Evolutionary conservation across 1,140 invertebrate species (phyloP).

Genomic region (Hesperophylax magnus): DNA sequence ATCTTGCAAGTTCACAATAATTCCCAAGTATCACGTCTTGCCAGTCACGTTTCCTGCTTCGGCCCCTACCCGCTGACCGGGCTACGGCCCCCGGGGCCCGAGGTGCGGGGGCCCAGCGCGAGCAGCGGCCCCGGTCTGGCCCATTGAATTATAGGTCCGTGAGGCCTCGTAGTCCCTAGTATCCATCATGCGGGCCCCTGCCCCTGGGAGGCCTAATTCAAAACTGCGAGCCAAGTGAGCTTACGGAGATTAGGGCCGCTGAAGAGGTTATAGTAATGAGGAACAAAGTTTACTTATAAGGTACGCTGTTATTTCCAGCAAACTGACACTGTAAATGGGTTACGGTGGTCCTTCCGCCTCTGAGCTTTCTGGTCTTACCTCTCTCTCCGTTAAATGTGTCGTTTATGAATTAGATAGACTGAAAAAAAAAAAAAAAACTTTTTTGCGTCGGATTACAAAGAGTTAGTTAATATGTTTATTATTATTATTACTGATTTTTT

Average conservation of each 20-base stretch:
- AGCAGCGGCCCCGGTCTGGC: neutral
- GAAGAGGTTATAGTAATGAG: neutral
- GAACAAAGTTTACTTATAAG: too few relatives aligned
- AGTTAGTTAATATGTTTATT: too few relatives aligned
- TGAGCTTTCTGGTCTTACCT: too few relatives aligned
- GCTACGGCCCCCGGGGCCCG: slow-evolving; percentile 10
- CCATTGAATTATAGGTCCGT: slow-evolving; percentile 51
- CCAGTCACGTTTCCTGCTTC: slow-evolving; percentile 46
- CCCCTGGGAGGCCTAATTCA: slow-evolving; percentile 36
- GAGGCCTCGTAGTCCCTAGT: slow-evolving; percentile 12
- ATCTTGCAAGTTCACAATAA: neutral
- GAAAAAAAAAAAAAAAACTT: too few relatives aligned
- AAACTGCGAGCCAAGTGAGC: neutral
- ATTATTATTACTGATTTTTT: too few relatives aligned
- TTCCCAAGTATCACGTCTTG: slow-evolving; percentile 39
- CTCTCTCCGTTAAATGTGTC: too few relatives aligned
- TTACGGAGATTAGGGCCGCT: neutral
- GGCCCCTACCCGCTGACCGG: slow-evolving; percentile 22
- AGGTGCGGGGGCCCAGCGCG: neutral
- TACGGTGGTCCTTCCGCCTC: too few relatives aligned
- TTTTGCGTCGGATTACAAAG: too few relatives aligned
- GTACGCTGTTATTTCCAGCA: too few relatives aligned
- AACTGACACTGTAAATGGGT: too few relatives aligned
- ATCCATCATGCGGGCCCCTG: slow-evolving; percentile 28
- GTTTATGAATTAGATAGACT: too few relatives aligned